Percentiles rank a stretch among this genome's conserved stretches.
These are phyloP conservation scores for Homalodisca vitripennis DNA, from an alignment of 1,140 invertebrate genomes.

Conservation along the genomic window DNA sequence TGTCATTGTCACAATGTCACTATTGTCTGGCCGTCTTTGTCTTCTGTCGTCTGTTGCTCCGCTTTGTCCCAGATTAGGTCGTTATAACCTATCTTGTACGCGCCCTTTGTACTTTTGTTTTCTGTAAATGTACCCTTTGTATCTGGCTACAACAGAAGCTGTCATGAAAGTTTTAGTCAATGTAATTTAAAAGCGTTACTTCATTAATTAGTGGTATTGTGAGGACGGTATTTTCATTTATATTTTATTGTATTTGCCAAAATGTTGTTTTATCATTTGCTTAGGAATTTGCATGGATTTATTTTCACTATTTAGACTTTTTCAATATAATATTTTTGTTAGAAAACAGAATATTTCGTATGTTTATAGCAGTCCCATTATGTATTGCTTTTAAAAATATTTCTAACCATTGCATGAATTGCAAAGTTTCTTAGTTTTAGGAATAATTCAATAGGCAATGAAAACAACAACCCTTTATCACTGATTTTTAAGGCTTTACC, in stretches of 20 bases:
- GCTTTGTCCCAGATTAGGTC: not conserved
- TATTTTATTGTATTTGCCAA: not conserved
- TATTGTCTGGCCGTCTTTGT: slow-evolving; percentile 12
- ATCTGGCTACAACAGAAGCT: not conserved
- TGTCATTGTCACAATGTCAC: not conserved
- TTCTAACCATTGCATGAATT: too few species aligned
- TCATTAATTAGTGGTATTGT: not conserved
- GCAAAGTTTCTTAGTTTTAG: too few species aligned
- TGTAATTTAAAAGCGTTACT: not conserved
- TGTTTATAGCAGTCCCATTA: too few species aligned
- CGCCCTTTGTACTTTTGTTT: not conserved
- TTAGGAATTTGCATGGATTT: not conserved
- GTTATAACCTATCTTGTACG: not conserved
- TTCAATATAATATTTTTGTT: too few species aligned
- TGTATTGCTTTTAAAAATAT: too few species aligned
- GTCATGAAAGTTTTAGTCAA: too few species aligned
- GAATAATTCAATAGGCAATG: too few species aligned
- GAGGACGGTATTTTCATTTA: not conserved
- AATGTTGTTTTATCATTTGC: not conserved
- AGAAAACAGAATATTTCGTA: too few species aligned
- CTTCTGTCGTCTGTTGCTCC: not conserved
- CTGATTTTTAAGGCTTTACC: too few species aligned
- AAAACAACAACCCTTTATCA: too few species aligned
- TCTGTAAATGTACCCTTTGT: not conserved
- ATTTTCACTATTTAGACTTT: too few species aligned